Percentiles rank a stretch among this genome's conserved stretches.
phyloP scores from a whole-genome alignment of 2,797 vertebrate genomes.

The Schizopygopsis malacanthus region DNA sequence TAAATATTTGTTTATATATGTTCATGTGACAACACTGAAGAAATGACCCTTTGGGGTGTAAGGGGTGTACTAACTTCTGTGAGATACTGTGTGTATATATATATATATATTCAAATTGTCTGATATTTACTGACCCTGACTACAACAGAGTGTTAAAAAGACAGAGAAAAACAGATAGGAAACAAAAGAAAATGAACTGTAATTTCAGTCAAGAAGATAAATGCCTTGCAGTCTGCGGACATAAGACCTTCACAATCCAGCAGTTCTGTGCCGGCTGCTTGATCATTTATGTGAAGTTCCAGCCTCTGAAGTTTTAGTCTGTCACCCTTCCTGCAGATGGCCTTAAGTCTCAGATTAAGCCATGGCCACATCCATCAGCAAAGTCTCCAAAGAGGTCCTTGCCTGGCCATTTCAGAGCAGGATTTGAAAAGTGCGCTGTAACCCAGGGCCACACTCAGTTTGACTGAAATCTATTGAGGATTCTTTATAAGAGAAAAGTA shows the following conservation, averaged over 20 bases:
- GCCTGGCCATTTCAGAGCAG: constrained; percentile 1
- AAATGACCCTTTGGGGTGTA: too few relatives aligned
- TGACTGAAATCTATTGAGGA: not conserved
- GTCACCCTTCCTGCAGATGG: constrained; percentile 16
- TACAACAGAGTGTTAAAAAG: not conserved
- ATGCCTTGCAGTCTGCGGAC: constrained; percentile 1
- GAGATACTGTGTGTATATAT: too few relatives aligned
- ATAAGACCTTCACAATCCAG: constrained; percentile 15
- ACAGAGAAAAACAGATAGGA: not conserved
- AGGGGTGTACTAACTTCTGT: too few relatives aligned
- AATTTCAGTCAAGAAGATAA: constrained; percentile 35
- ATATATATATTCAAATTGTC: not conserved
- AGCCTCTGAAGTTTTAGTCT: constrained; percentile 17
- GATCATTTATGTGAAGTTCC: constrained; percentile 12
- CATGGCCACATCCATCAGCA: constrained; percentile 14
- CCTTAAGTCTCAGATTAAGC: constrained; percentile 16
- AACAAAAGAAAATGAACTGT: not conserved
- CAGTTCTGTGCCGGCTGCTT: constrained; percentile 4
- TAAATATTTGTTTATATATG: too few relatives aligned
- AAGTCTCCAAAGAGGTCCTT: constrained; percentile 17
- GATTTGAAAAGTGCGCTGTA: constrained; percentile 5
- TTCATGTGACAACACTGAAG: too few relatives aligned
- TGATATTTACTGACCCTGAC: constrained; percentile 8
- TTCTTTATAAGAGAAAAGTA: not conserved
- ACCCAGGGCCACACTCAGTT: not conserved